Conservation (phyloP, 53 echinoderm and acorn worm genomes). For the Paracentrotus lividus region DNA sequence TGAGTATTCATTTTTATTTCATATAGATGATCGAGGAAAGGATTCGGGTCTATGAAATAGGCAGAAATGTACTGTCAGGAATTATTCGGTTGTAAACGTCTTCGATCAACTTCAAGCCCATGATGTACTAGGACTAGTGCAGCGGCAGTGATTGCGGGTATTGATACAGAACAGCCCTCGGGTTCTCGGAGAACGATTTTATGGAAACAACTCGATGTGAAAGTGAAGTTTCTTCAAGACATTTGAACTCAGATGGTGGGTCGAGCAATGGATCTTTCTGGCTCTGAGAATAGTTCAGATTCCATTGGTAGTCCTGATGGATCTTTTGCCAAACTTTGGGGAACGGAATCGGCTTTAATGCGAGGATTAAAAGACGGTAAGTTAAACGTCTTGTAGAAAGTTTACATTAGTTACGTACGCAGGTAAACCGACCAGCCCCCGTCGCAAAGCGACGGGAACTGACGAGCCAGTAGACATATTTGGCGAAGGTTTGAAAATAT, state of each 20-base stretch:
- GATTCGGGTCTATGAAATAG: no score
- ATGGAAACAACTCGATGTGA: background rate
- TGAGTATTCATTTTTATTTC: no score
- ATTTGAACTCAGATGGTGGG: conserved; percentile 2
- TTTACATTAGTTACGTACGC: conserved; percentile 13
- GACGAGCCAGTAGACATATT: no score
- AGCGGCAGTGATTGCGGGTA: conserved; percentile 29
- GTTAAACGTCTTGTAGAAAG: conserved; percentile 13
- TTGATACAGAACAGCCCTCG: background rate
- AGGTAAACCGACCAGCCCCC: no score
- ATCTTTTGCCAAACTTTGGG: conserved; percentile 63
- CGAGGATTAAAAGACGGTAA: conserved; percentile 60
- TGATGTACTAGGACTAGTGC: background rate
- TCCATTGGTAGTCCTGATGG: conserved; percentile 51
- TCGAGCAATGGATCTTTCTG: conserved; percentile 47
- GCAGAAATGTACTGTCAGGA: no score
- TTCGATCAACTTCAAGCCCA: no score
- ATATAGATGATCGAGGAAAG: no score
- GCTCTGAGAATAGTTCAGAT: conserved; percentile 56
- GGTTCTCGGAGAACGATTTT: background rate
- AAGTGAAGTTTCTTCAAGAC: conserved; percentile 1
- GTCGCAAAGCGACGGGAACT: no score
- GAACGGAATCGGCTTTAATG: conserved; percentile 21
- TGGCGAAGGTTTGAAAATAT: no score
- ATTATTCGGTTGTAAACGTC: no score